Base-by-base conservation (phyloP, 2,113 vertebrate genomes). In the Pseudorectes ferrugineus region DNA sequence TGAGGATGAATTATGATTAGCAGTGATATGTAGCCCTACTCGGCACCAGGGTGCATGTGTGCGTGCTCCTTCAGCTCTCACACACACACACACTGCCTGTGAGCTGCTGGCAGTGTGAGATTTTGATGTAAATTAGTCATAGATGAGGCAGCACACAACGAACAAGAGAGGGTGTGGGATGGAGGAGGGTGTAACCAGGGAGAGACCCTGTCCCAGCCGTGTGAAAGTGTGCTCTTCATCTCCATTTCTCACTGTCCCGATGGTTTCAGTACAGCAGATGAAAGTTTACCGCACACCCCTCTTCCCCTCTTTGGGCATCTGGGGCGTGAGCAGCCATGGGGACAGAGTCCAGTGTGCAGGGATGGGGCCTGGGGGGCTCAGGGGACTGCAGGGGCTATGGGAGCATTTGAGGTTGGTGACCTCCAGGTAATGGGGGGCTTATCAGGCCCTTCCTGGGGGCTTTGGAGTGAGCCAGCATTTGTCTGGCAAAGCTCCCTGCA, bases 331-430 rank as follows among this genome's bases (percentile, higher is more conserved):
- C n/a, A 79, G 66, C 35, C 6, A 0, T 3, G 12, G 71, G 61
- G 71, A 10, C 82, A 61, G 84, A 52, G 54, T 40, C 45, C 10
- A 5, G 14, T 1, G 2, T 1, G 5, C 23, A 52, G 17, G 49
- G 29, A 21, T 0, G 0, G 49, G 54, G n/a, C 6, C 29, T 2
- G 2, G 2, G 5, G 58, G 3, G 22, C 70, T 72, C 35, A 43
- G 72, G 88, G 83, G 89, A 74, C 55, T 71, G 36, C 1, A 5
- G 49, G 23, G n/a, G 29, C 49, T 77, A 9, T 0, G 10, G 38
- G n/a, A 55, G 1, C 26, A 7, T 1, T 2, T 25, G 45, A 2
- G 8, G 40, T 8, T 6, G 4, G 80, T 5, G 23, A 52, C 33
- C 24, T 38, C 14, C 26, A n/a, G 25, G 26, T 25, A 45, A 33